Conservation (phyloP, 1,140 invertebrate species). For the Sitobion miscanthi region DNA sequence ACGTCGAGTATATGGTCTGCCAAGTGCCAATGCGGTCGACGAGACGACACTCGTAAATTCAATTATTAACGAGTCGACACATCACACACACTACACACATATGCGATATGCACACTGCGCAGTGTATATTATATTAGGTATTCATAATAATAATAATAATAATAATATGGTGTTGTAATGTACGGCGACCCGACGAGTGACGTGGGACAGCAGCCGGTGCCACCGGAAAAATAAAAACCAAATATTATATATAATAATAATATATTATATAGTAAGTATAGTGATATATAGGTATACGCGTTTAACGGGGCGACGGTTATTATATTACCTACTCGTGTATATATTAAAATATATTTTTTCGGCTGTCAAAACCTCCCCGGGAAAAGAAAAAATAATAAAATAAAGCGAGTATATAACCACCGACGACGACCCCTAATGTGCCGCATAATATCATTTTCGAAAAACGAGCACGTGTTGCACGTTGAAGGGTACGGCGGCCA, state of each 20-base stretch:
- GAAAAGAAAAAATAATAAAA: background rate
- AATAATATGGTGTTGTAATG: background rate
- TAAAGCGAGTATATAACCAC: background rate
- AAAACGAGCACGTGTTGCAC: conserved; percentile 36
- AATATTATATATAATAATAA: conserved; percentile 12
- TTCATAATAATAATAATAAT: background rate
- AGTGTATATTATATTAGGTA: conserved; percentile 12
- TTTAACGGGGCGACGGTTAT: conserved; percentile 33
- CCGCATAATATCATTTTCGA: conserved; percentile 9
- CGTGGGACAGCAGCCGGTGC: conserved; percentile 19
- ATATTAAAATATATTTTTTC: background rate
- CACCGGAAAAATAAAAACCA: background rate
- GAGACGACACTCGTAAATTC: conserved; percentile 33
- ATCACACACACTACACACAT: background rate
- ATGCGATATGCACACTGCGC: background rate
- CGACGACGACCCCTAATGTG: conserved; percentile 27
- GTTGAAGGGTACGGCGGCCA: background rate
- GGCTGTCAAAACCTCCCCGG: background rate
- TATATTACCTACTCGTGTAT: background rate
- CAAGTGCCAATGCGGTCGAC: background rate
- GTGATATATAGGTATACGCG: background rate
- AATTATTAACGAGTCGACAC: conserved; percentile 40
- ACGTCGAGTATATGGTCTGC: background rate
- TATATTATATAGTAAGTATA: background rate
- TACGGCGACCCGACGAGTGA: background rate